Percentiles rank a stretch among this genome's conserved stretches.
phyloP scores from a whole-genome alignment of 2,888 invertebrate species.

The Ophioninae sp. region DNA sequence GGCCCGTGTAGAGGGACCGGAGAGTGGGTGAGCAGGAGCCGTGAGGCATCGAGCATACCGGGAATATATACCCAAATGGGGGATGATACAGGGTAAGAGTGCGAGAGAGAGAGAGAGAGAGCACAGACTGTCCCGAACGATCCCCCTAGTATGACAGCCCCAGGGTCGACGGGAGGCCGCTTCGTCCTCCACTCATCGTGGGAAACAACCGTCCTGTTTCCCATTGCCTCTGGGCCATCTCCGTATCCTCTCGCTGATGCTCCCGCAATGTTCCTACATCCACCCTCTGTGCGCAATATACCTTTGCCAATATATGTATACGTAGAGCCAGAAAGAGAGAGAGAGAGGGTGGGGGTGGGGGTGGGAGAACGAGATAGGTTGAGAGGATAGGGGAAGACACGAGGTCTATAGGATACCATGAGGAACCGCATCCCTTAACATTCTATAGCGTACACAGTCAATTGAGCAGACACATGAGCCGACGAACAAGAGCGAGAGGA shows the following conservation, averaged over 20 bases:
- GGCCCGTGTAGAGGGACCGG: constrained; percentile 42
- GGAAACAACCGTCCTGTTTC: constrained; percentile 75
- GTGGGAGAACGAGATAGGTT: constrained; percentile 3
- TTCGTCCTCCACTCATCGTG: constrained; percentile 70
- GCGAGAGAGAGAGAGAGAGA: constrained; percentile 51
- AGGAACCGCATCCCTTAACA: constrained; percentile 51
- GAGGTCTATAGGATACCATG: constrained; percentile 27
- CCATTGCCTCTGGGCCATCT: constrained; percentile 72
- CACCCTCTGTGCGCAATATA: constrained; percentile 48
- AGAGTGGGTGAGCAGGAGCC: constrained; percentile 60
- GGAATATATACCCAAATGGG: constrained; percentile 56
- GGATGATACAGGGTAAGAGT: constrained; percentile 41
- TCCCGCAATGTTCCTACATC: constrained; percentile 61
- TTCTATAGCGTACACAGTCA: constrained; percentile 51
- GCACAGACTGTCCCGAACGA: constrained; percentile 63
- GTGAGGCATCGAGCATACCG: constrained; percentile 58
- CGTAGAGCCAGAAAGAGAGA: background rate
- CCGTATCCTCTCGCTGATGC: constrained; percentile 64
- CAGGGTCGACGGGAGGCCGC: constrained; percentile 63
- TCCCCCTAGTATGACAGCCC: constrained; percentile 71
- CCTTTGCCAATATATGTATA: constrained; percentile 41
- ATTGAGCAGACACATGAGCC: constrained; percentile 59
- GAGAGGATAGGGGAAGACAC: constrained; percentile 46
- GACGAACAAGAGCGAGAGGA: constrained; percentile 43
- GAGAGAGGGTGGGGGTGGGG: background rate